Evolutionary conservation across 2,797 vertebrate species (phyloP).

Genomic region (Myotis pilosus): DNA sequence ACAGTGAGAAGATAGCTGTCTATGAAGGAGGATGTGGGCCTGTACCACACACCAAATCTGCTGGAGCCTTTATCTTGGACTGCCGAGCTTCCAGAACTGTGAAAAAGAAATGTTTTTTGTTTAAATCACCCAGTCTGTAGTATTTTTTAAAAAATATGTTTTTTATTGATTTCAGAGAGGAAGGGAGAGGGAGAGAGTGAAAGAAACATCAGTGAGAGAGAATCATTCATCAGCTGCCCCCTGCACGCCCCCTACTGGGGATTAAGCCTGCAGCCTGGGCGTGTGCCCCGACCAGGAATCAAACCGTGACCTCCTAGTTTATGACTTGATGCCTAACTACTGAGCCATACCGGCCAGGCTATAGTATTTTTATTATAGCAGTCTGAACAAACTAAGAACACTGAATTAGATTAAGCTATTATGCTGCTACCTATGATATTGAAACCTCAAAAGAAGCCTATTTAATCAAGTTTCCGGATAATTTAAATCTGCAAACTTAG

Average conservation of each 20-base stretch:
- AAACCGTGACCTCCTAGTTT: too few species aligned
- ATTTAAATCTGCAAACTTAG: constrained; percentile 32
- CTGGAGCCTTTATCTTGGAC: neutral
- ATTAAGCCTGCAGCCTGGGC: too few species aligned
- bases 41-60: neutral
- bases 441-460: neutral
- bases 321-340: too few species aligned
- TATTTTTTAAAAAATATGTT: neutral
- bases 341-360: too few species aligned
- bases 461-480: constrained; percentile 27
- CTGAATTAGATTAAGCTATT: neutral
- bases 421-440: neutral
- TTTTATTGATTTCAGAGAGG: too few species aligned
- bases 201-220: too few species aligned
- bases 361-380: neutral
- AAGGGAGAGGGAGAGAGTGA: too few species aligned
- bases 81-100: neutral
- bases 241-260: too few species aligned
- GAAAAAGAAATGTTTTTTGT: neutral
- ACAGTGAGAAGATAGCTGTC: neutral
- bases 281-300: too few species aligned
- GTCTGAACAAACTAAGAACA: neutral
- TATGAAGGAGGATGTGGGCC: neutral
- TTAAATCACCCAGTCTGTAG: neutral
- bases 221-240: too few species aligned